These are phyloP conservation scores for Alethe diademata DNA, from an alignment of 2,113 vertebrate genomes.

Conservation along the genomic window DNA sequence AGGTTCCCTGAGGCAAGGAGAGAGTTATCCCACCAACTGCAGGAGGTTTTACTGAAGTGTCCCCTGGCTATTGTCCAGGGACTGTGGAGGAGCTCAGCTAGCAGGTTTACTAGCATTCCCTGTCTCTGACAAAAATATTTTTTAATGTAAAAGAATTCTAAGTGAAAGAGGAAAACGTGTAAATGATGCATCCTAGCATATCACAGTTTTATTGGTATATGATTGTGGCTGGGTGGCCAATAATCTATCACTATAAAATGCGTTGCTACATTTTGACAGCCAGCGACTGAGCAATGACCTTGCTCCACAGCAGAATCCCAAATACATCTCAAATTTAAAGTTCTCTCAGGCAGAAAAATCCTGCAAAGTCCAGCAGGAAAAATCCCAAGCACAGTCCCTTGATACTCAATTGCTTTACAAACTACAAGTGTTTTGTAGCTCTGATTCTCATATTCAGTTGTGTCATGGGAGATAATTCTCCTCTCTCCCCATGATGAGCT, in stretches of 20 bases:
- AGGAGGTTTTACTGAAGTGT: slow-evolving; percentile 29
- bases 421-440: not conserved
- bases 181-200: not conserved
- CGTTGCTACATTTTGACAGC: not conserved
- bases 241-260: not conserved
- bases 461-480: not conserved
- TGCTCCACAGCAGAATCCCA: not conserved
- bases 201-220: not conserved
- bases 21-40: slow-evolving; percentile 68
- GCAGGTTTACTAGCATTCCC: not conserved
- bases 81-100: not conserved
- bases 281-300: not conserved
- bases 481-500: not conserved
- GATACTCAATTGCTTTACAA: not conserved
- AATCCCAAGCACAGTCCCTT: not conserved
- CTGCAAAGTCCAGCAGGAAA: not conserved
- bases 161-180: not conserved
- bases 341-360: not conserved
- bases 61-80: slow-evolving; percentile 57
- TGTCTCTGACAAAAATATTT: not conserved
- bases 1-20: slow-evolving; percentile 63
- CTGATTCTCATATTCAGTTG: not conserved
- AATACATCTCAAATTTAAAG: not conserved
- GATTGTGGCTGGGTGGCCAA: not conserved
- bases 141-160: not conserved